Evolutionary conservation across 1,140 invertebrate genomes (phyloP).

Genomic region (Latrodectus geometricus): DNA sequence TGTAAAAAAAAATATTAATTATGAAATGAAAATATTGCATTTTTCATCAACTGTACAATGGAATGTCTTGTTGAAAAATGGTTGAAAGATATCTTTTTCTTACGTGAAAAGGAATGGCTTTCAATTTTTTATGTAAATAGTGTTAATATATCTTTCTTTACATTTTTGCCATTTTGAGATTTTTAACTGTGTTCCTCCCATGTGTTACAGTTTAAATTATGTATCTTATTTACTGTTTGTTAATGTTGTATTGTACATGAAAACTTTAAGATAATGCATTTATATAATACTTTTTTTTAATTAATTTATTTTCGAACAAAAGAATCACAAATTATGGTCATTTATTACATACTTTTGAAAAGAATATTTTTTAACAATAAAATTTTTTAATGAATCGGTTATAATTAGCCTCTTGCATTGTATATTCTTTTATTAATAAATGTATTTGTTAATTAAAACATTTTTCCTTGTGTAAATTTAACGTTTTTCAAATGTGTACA

Average conservation of each 20-base stretch:
- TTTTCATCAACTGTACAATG: slow-evolving; percentile 17
- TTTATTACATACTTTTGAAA: too few relatives aligned
- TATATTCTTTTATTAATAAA: too few relatives aligned
- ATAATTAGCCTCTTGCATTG: too few relatives aligned
- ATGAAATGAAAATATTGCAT: background rate
- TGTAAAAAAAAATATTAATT: background rate
- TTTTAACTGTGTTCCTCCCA: slow-evolving; percentile 29
- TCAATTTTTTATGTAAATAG: slow-evolving; percentile 38
- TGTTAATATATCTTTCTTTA: slow-evolving; percentile 52
- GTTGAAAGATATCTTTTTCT: slow-evolving; percentile 18
- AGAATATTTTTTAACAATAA: too few relatives aligned
- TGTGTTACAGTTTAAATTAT: slow-evolving; percentile 36
- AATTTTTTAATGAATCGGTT: too few relatives aligned
- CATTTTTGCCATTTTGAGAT: slow-evolving; percentile 34
- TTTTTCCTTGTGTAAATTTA: too few relatives aligned
- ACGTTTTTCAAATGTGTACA: too few relatives aligned
- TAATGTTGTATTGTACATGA: background rate
- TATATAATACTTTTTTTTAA: too few relatives aligned
- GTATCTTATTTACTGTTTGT: slow-evolving; percentile 7
- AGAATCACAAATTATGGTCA: too few relatives aligned
- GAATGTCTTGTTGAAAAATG: slow-evolving; percentile 38
- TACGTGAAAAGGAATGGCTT: background rate
- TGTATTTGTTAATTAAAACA: too few relatives aligned
- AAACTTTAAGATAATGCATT: too few relatives aligned
- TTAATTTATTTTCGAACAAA: too few relatives aligned